Base-by-base conservation (phyloP, 92 coral and sea anemone species). In the Heliopora coerulea region DNA sequence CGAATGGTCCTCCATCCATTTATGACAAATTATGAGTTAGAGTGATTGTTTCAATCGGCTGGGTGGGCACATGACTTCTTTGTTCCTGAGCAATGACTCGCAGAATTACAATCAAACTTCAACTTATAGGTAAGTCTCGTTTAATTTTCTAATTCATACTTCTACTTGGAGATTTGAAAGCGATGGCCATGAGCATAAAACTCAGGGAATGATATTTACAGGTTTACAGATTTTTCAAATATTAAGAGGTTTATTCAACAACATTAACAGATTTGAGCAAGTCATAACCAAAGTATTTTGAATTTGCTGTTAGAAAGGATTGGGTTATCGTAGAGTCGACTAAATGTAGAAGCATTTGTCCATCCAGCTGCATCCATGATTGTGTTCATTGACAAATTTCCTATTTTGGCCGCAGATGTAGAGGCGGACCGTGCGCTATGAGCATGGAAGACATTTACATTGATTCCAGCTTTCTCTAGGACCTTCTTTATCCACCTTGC, bases 321-420 rank as follows among this genome's bases (percentile, higher is more conserved):
- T 42, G 81, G 81, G 56, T 76, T 76, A 54, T 61, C 52, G 35
- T 76, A 76, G 63, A 76, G 63, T 41, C 63, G 62, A 1, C 73
- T 37, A 29, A 76, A 76, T 5, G 81, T 76, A 32, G 24, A 34
- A 23, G 25, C 35, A 44, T 62, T 61, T 28, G 73, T 26, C 81
- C 81, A 76, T n/a, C 81, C 81, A 33, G 81, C 81, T 33, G 81
- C 74, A 50, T 46, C 73, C 73, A 76, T 76, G 46, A 76, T 63
- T 17, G 44, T 33, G 0, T 32, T 52, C 18, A 76, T 62, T 42
- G 81, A 39, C 17, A 76, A 2, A 27, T 62, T 76, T 10, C 59
- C 81, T 41, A 49, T 59, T 48, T 62, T 76, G 52, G 81, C 81
- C 33, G 81, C 81, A 60, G 74, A 76, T 44, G 61, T 76, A 0